A percentile compares a stretch with the other conserved stretches of the same genome.
Conservation (phyloP, 2,888 invertebrate species). For the Pinctada fucata region DNA sequence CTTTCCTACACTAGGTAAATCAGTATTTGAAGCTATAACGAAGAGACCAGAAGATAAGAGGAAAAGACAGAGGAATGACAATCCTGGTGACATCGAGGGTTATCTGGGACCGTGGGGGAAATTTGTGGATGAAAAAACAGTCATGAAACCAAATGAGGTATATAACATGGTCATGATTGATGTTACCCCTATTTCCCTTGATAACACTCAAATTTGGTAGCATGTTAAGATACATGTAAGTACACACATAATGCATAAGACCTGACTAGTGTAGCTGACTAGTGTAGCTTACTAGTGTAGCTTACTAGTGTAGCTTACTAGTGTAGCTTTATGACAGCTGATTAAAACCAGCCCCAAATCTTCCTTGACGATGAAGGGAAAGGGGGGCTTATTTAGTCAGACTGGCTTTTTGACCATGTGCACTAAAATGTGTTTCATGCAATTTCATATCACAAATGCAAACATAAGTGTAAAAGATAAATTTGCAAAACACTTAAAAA, state of each 20-base stretch:
- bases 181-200: not conserved
- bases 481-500: too few relatives aligned
- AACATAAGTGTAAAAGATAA: too few relatives aligned
- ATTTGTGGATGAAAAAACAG: constrained; percentile 91
- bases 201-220: not conserved
- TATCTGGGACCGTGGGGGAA: constrained; percentile 99
- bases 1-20: constrained; percentile 7
- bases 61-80: constrained; percentile 91
- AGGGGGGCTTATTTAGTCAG: too few relatives aligned
- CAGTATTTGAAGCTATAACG: constrained; percentile 90
- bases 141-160: constrained; percentile 91
- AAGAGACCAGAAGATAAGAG: constrained; percentile 78
- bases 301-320: too few relatives aligned
- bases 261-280: too few relatives aligned
- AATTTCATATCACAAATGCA: too few relatives aligned
- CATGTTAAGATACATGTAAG: not conserved
- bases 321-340: too few relatives aligned
- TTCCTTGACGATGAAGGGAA: too few relatives aligned
- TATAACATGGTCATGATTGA: not conserved
- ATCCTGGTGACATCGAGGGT: constrained; percentile 94
- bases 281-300: too few relatives aligned
- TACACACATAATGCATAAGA: not conserved
- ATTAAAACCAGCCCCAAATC: too few relatives aligned
- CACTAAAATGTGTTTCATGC: too few relatives aligned
- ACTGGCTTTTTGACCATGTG: too few relatives aligned